Conservation (phyloP, 2,113 vertebrate genomes). For the Hyaena hyaena region DNA sequence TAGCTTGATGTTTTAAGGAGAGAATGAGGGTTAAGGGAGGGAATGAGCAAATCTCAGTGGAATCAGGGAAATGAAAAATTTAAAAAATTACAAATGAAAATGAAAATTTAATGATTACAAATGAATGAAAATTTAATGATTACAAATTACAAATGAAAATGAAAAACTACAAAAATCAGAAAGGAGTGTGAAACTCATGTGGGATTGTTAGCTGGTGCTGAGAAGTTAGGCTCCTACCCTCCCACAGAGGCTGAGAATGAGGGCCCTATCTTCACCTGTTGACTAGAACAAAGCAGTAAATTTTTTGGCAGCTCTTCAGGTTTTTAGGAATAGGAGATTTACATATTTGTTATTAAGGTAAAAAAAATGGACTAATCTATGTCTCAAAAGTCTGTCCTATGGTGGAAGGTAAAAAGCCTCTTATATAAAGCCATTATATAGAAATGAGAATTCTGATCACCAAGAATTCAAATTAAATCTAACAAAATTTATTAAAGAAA, state of each 20-base stretch:
- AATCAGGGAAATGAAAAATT: not conserved
- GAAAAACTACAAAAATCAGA: not conserved
- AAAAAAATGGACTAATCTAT: not conserved
- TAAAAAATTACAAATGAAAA: too few species aligned
- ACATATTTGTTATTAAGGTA: not conserved
- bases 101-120: too few species aligned
- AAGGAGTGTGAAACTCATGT: not conserved
- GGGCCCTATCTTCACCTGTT: not conserved
- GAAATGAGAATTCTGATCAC: not conserved
- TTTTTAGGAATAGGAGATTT: not conserved
- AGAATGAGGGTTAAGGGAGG: not conserved
- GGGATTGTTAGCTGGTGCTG: not conserved
- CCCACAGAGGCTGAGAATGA: not conserved
- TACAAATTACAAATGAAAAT: not conserved
- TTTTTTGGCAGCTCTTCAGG: not conserved
- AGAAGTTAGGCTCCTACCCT: not conserved
- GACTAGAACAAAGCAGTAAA: not conserved
- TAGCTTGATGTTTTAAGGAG: not conserved
- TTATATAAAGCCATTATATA: not conserved
- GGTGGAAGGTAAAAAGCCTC: not conserved
- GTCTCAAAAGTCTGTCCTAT: not conserved
- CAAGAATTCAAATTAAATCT: slow-evolving; percentile 30
- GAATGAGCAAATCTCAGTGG: not conserved
- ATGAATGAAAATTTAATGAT: too few species aligned
- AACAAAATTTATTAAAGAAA: slow-evolving; percentile 15